Percentiles rank a stretch among this genome's conserved stretches.
Conservation (phyloP, 2,113 vertebrate species). For the Upupa epops region DNA sequence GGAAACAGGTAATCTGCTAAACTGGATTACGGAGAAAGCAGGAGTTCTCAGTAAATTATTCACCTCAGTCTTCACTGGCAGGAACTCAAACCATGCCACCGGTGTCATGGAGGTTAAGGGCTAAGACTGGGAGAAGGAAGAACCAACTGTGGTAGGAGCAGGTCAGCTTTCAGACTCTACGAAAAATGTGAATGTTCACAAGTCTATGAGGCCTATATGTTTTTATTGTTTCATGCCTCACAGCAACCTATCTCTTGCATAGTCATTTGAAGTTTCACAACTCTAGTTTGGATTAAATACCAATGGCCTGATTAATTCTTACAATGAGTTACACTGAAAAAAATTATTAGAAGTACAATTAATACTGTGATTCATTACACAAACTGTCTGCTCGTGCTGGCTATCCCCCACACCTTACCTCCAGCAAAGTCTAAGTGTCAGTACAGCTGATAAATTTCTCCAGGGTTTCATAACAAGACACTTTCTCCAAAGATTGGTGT, state of each 20-base stretch:
- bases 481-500: neutral
- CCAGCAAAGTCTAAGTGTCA: neutral
- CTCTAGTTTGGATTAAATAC: constrained; percentile 7
- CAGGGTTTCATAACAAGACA: neutral
- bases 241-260: neutral
- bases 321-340: neutral
- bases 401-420: neutral
- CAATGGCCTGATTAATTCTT: constrained; percentile 10
- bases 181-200: no score
- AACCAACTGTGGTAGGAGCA: no score
- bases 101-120: no score
- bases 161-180: no score
- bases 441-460: neutral
- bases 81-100: no score
- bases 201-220: no score
- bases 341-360: neutral
- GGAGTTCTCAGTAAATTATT: no score
- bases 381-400: neutral
- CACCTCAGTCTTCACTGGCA: no score
- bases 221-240: no score
- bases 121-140: no score
- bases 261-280: constrained; percentile 16
- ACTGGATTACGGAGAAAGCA: no score
- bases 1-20: no score
- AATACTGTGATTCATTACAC: neutral